Percentiles rank a stretch among this genome's conserved stretches.
These are phyloP conservation scores for Contarinia nasturtii DNA, from an alignment of 1,140 invertebrate genomes.

Conservation along the genomic window DNA sequence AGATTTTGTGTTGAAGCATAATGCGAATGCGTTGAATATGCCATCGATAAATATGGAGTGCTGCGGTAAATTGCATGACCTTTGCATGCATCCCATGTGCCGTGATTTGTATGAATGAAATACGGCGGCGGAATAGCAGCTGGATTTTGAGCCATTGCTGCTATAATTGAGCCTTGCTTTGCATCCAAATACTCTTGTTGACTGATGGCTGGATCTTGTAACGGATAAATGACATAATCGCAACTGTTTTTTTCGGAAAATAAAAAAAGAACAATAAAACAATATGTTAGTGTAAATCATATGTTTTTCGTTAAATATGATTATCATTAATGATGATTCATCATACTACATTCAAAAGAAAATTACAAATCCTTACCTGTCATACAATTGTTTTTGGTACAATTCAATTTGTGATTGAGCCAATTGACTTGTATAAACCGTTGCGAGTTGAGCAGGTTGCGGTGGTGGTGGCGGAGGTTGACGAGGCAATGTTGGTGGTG, in stretches of 20 bases:
- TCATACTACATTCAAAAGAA: no score
- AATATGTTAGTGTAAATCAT: no score
- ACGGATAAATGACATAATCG: constrained; percentile 74
- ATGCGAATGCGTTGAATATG: constrained; percentile 38
- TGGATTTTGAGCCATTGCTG: constrained; percentile 35
- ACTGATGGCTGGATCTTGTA: constrained; percentile 71
- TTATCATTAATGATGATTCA: no score
- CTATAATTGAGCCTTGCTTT: constrained; percentile 48
- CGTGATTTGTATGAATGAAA: constrained; percentile 17
- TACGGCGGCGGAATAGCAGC: constrained; percentile 29
- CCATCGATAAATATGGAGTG: constrained; percentile 50
- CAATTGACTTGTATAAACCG: constrained; percentile 42
- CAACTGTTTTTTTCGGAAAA: constrained; percentile 35
- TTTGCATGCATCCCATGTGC: constrained; percentile 31
- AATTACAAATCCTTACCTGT: constrained; percentile 13
- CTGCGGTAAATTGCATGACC: constrained; percentile 56
- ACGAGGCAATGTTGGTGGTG: constrained; percentile 27
- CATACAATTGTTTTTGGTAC: constrained; percentile 71
- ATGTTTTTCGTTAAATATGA: no score
- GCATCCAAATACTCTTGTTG: constrained; percentile 79
- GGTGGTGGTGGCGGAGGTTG: constrained; percentile 32
- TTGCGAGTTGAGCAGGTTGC: constrained; percentile 33
- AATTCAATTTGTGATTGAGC: constrained; percentile 60
- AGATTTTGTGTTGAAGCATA: constrained; percentile 59
- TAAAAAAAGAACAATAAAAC: no score